Base-by-base conservation (phyloP, 2,888 invertebrate genomes). In the Prostheceraeus crozeri region DNA sequence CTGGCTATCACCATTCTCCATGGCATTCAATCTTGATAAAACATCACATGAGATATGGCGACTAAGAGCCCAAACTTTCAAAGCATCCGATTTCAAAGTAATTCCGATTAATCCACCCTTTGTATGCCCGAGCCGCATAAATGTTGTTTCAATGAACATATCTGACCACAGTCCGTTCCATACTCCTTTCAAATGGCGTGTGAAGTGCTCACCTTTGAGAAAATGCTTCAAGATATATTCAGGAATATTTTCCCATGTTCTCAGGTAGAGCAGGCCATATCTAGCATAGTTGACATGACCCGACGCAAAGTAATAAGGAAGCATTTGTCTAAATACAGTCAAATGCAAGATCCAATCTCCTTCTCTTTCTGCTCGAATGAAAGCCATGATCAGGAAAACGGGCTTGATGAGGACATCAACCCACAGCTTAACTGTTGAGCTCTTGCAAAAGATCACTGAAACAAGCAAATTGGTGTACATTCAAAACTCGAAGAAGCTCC, bases 31-130 rank as follows among this genome's bases (percentile, higher is more conserved):
- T 25, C 28, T 30, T 28, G 25, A 23, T 28, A 16, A 30, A 23
- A 48, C 27, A 23, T 48, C 4, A 30, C 4, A 14, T 40, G 40
- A 19, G 6, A 23, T 40, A 40, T 40, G 40, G 21, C 40, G 40
- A 40, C 8, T 40, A 19, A 40, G 21, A 40, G 40, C 40, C 40
- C 40, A 40, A 19, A 23, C 21, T 40, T 40, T 40, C 40, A 40
- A 21, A 19, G 59, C 36, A 14, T 61, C 51, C 19, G 53, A 53
- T 28, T 61, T 61, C 27, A 61, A 19, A 23, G 61, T 64, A 33
- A 60, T 60, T 19, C 59, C 60, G 27, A 65, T 64, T 45, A 64
- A 36, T 40, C 23, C 23, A 45, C 56, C 23, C 35, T 55, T 14
- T 23, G 35, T 28, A 28, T 48, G 48, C 23, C 48, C 23, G 27